phyloP scores from a whole-genome alignment of 2,113 vertebrate species.

The Emydocephalus ijimae region DNA sequence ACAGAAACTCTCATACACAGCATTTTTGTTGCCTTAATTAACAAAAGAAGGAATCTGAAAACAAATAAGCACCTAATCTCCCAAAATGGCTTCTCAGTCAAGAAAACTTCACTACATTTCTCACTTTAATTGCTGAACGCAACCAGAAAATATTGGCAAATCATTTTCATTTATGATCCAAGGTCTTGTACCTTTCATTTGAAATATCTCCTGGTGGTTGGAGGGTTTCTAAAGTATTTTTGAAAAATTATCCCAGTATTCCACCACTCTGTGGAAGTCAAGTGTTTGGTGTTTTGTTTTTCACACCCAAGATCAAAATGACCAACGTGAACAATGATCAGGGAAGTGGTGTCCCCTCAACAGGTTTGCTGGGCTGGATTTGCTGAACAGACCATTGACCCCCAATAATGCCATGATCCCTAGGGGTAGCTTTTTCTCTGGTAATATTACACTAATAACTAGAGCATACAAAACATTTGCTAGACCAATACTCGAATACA shows the following conservation, averaged over 20 bases:
- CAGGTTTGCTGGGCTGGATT: not conserved
- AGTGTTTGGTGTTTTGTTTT: not conserved
- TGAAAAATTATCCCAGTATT: not conserved
- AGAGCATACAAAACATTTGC: too few relatives aligned
- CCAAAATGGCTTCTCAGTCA: not conserved
- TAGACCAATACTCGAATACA: too few relatives aligned
- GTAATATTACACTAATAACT: too few relatives aligned
- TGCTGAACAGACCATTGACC: not conserved
- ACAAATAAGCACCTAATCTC: not conserved
- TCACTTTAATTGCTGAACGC: not conserved
- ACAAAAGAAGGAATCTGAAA: not conserved
- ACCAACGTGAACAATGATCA: not conserved
- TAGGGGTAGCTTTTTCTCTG: not conserved
- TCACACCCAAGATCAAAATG: not conserved
- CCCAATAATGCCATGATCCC: not conserved
- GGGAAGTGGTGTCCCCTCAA: not conserved
- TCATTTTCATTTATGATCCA: not conserved
- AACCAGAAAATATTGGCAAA: not conserved
- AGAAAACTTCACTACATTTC: not conserved
- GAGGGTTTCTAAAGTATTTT: not conserved
- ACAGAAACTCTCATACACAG: not conserved
- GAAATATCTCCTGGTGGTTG: not conserved
- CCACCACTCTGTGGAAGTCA: not conserved
- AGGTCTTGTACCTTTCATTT: not conserved
- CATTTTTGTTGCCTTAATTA: not conserved